Evolutionary conservation across 2,888 invertebrate genomes (phyloP).

Genomic region (Xanthia togata): DNA sequence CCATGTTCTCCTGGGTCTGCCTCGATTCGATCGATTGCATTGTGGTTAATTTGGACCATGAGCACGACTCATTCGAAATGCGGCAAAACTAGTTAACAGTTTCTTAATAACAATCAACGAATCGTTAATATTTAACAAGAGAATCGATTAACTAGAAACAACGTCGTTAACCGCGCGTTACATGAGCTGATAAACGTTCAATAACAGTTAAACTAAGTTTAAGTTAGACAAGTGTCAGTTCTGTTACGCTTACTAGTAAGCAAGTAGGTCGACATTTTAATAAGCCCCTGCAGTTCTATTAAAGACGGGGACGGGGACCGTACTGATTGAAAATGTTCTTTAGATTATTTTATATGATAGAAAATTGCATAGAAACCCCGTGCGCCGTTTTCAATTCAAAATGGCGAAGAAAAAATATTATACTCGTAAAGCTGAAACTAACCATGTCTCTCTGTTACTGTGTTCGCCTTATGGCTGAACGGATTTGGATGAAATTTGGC

Average conservation of each 20-base stretch:
- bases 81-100: no score
- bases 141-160: conserved; percentile 15
- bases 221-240: conserved; percentile 21
- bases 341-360: conserved; percentile 24
- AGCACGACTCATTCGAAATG: no score
- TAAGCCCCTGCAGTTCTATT: conserved; percentile 19
- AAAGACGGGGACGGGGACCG: background rate
- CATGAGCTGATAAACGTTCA: conserved; percentile 15
- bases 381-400: background rate
- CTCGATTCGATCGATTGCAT: no score
- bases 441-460: background rate
- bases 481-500: background rate
- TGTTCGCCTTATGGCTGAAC: background rate
- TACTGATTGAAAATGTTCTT: conserved; percentile 32
- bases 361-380: conserved; percentile 19
- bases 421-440: background rate
- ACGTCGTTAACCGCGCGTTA: conserved; percentile 23
- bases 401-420: background rate
- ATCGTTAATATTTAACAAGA: background rate
- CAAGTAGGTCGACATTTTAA: conserved; percentile 38
- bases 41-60: no score
- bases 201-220: conserved; percentile 27
- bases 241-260: conserved; percentile 1
- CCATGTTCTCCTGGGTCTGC: no score
- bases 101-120: background rate